phyloP scores from a whole-genome alignment of 2,797 vertebrate species.

The Carcharodon carcharias region DNA sequence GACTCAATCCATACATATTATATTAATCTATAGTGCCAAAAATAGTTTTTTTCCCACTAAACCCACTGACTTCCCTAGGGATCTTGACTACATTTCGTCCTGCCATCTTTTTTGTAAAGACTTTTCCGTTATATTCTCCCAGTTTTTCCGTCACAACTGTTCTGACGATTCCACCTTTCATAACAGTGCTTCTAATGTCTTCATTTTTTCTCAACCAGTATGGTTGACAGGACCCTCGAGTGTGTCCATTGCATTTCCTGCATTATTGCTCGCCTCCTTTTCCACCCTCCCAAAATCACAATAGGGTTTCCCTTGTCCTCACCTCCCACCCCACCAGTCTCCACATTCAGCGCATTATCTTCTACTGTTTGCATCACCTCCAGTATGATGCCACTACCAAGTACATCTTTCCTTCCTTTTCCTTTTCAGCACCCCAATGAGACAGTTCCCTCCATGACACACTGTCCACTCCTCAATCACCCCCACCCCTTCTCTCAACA shows the following conservation, averaged over 20 bases:
- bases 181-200: not conserved
- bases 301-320: not conserved
- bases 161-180: not conserved
- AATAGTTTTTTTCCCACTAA: not conserved
- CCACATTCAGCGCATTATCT: not conserved
- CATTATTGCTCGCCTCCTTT: not conserved
- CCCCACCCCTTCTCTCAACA: no score
- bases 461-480: no score
- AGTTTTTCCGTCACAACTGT: not conserved
- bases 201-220: not conserved
- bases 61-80: not conserved
- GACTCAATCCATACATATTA: not conserved
- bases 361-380: not conserved
- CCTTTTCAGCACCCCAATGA: no score
- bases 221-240: not conserved
- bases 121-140: not conserved
- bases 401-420: no score
- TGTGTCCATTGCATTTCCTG: not conserved
- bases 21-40: not conserved
- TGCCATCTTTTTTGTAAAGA: not conserved
- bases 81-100: not conserved
- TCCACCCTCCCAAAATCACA: not conserved
- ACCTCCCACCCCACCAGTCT: not conserved
- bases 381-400: not conserved
- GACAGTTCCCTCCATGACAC: no score